Conservation (phyloP, 1,140 invertebrate genomes). For the Temnothorax curvispinosus region DNA sequence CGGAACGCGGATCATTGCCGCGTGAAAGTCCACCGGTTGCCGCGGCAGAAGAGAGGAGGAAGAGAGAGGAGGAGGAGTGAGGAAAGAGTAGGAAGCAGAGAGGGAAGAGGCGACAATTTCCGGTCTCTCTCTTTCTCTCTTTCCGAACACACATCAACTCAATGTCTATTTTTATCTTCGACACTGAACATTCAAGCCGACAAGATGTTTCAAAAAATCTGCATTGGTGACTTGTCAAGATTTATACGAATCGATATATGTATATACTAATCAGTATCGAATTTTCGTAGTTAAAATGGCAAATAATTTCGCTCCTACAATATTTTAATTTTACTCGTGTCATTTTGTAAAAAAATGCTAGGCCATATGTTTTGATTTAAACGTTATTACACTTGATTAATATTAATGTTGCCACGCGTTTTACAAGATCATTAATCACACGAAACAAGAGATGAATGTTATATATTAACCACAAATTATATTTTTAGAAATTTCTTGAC, state of each 20-base stretch:
- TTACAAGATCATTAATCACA: background rate
- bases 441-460: background rate
- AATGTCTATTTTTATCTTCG: slow-evolving; percentile 54
- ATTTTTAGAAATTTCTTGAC: background rate
- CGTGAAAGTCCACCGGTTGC: slow-evolving; percentile 77
- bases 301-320: background rate
- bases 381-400: background rate
- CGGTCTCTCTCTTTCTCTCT: slow-evolving; percentile 61
- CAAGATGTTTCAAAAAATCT: slow-evolving; percentile 26
- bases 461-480: background rate
- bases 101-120: slow-evolving; percentile 66
- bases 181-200: background rate
- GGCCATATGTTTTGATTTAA: background rate
- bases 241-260: background rate
- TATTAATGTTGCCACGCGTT: background rate
- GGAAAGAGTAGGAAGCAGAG: slow-evolving; percentile 54
- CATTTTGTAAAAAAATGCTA: background rate
- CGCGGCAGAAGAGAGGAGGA: slow-evolving; percentile 31
- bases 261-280: background rate
- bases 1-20: slow-evolving; percentile 73
- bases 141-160: slow-evolving; percentile 53
- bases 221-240: background rate
- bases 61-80: slow-evolving; percentile 41
- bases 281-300: background rate
- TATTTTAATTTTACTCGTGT: background rate